Evolutionary conservation across 2,113 vertebrate genomes (phyloP), one percentile per base, ranked within the genome.

Genomic region (Archocentrus centrarchus): DNA sequence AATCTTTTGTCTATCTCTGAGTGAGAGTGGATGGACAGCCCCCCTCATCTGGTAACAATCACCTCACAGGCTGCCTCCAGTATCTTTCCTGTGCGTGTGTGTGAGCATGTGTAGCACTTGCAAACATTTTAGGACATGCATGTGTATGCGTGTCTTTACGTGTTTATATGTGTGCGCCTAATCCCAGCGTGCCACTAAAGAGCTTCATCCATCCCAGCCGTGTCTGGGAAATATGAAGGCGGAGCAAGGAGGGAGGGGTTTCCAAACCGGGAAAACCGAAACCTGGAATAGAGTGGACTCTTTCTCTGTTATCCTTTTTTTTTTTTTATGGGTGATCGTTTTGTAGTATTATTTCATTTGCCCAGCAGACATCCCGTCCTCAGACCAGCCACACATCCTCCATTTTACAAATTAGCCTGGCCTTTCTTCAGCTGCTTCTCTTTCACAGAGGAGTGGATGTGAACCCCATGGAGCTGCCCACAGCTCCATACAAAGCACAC

Each of bases 1-100:
- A 91, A 89, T 87, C 87, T 91, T 91, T 91, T 93, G 89, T 90
- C 87, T 84, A 75, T 92, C 90, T 86, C 70, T 60, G 80, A 87
- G 90, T 86, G 89, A 82, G 75, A 58, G 60, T 50, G 68, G 92
- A 91, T 91, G 81, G 85, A 93, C 61, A 80, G 81, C 86, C 90
- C 70, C 77, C 79, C 75, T 75, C 91, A 89, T 96, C 92, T 95
- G 94, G 94, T 86, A 93, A 92, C 93, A 91, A 95, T 95, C 93
- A 93, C 89, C 86, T 90, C 85, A 35, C 90, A 91, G 91, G 68
- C 93, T 83, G 91, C 89, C 92, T 85, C 44, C 73, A 37, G 11
- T 86, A 53, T 91, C 77, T 88, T 44, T 70, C 39, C 10, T 50
- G 68, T 77, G 80, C 83, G 60, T 87, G 85, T 80, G 73, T 80